phyloP scores from a whole-genome alignment of 2,888 invertebrate species.

The Galerucella calmariensis region DNA sequence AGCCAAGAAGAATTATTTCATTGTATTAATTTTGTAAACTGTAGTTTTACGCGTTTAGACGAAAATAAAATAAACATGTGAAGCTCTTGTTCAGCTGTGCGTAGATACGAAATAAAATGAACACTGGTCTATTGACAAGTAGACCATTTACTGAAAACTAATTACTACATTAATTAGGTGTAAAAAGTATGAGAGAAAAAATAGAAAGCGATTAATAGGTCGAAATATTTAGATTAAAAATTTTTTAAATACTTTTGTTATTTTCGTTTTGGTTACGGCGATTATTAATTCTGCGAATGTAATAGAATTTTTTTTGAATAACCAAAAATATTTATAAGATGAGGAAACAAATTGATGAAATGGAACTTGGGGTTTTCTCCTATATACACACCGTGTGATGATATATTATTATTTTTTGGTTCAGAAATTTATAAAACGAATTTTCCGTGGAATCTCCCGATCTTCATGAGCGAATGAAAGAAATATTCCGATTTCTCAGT shows the following conservation, averaged over 20 bases:
- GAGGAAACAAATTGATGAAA: background rate
- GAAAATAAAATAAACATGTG: conserved; percentile 2
- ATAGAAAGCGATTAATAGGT: background rate
- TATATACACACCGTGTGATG: too few species aligned
- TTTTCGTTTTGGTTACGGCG: background rate
- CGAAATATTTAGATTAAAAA: conserved; percentile 4
- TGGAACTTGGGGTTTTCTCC: too few species aligned
- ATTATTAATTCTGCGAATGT: background rate
- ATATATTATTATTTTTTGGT: too few species aligned
- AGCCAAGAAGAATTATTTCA: background rate
- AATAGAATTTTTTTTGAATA: background rate
- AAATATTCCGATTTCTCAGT: too few species aligned
- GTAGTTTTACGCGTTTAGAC: background rate
- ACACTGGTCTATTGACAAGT: background rate
- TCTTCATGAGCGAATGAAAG: too few species aligned
- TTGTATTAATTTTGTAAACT: background rate
- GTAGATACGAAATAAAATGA: conserved; percentile 1
- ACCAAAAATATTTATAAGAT: background rate
- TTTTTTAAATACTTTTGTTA: conserved; percentile 1
- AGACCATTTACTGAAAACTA: conserved; percentile 10
- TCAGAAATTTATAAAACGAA: too few species aligned
- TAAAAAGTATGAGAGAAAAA: conserved; percentile 11
- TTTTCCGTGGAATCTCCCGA: too few species aligned
- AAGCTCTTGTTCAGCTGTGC: background rate
- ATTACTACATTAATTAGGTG: conserved; percentile 13